phyloP scores from a whole-genome alignment of 2,888 invertebrate genomes.

The Augochlorella aurata region DNA sequence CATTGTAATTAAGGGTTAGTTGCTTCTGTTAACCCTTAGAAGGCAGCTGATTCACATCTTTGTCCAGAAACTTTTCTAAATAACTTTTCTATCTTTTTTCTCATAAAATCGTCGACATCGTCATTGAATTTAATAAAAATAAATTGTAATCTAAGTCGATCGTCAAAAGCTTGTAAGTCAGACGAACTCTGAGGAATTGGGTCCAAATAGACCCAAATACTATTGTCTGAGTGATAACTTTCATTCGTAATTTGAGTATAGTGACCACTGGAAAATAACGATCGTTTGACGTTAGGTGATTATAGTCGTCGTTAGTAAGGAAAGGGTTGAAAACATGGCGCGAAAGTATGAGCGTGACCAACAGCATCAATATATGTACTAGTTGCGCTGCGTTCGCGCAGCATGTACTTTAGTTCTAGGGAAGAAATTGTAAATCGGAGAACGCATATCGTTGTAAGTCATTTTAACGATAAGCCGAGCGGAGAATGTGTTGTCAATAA shows the following conservation, averaged over 20 bases:
- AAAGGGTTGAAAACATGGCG: not conserved
- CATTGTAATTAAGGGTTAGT: not conserved
- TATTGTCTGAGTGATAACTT: not conserved
- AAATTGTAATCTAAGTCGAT: not conserved
- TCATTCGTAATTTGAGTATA: not conserved
- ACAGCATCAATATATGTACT: no score
- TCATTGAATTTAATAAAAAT: not conserved
- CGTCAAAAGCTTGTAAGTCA: not conserved
- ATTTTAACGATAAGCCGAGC: not conserved
- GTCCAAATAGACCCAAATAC: not conserved
- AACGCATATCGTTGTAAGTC: not conserved
- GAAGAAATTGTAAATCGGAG: constrained; percentile 11
- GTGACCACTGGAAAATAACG: no score
- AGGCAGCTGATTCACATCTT: not conserved
- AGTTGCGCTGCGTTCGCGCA: not conserved
- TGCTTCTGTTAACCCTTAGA: not conserved
- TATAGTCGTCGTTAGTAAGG: not conserved
- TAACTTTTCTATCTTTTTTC: not conserved
- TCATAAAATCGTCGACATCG: not conserved
- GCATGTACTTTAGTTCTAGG: not conserved
- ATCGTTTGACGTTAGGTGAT: not conserved
- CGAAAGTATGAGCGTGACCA: not conserved
- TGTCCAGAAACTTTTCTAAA: not conserved
- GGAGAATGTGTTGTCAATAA: constrained; percentile 30
- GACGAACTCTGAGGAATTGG: not conserved